Conservation (phyloP, 30 jellyfish, hydroid and myxozoan species). For the Sanderia malayensis region DNA sequence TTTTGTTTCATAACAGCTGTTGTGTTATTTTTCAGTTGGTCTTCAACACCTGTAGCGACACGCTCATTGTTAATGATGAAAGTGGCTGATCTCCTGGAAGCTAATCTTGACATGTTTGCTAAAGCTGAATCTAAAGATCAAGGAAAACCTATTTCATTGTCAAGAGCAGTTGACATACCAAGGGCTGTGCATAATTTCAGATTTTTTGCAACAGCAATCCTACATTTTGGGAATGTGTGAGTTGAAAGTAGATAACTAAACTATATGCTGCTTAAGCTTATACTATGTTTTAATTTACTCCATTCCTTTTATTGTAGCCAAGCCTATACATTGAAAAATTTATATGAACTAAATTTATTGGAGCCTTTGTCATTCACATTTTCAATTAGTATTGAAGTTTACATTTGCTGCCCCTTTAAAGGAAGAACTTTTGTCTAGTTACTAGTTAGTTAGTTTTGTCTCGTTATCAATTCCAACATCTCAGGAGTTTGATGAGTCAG, state of each 20-base stretch:
- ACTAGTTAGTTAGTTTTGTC: too few relatives aligned
- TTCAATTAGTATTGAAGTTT: not conserved
- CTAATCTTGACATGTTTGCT: slow-evolving; percentile 61
- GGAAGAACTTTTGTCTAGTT: too few relatives aligned
- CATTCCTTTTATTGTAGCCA: not conserved
- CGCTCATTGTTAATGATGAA: slow-evolving; percentile 71
- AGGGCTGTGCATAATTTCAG: slow-evolving; percentile 84
- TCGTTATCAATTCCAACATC: too few relatives aligned
- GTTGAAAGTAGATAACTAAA: not conserved
- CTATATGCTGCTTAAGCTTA: not conserved
- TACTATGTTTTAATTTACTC: not conserved
- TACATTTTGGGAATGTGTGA: slow-evolving; percentile 74
- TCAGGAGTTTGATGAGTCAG: too few relatives aligned
- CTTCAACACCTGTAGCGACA: slow-evolving; percentile 16
- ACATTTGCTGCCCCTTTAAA: not conserved
- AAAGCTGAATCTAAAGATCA: slow-evolving; percentile 82
- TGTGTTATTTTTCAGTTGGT: slow-evolving; percentile 51
- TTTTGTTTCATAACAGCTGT: not conserved
- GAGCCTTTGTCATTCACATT: too few relatives aligned
- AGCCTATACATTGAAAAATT: not conserved
- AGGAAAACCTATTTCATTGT: slow-evolving; percentile 83
- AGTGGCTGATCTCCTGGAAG: slow-evolving; percentile 70
- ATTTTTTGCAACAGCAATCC: slow-evolving; percentile 73
- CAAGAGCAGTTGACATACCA: slow-evolving; percentile 83
- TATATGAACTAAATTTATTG: not conserved